A percentile compares a stretch with the other conserved stretches of the same genome.
phyloP scores from a whole-genome alignment of 92 coral and sea anemone species.

The Porites lobata region DNA sequence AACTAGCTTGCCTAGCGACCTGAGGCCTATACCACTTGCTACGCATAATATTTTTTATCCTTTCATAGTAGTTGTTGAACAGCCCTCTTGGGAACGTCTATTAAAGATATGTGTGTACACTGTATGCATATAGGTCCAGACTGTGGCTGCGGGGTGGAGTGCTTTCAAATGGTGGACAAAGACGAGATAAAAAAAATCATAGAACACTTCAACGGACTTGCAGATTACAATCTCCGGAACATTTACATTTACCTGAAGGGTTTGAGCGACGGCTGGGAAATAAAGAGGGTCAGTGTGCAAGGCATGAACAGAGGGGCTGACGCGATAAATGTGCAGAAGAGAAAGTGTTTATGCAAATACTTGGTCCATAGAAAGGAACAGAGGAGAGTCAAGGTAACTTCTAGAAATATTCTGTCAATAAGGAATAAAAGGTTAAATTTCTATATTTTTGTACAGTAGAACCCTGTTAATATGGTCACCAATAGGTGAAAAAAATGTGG shows the following conservation, averaged over 20 bases:
- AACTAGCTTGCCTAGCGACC: too few species aligned
- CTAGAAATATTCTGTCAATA: neutral
- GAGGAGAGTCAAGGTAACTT: constrained; percentile 2
- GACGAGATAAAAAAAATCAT: neutral
- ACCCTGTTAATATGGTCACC: too few species aligned
- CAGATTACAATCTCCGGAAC: constrained; percentile 13
- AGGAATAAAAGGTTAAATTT: neutral
- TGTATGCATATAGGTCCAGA: constrained; percentile 15
- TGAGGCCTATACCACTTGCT: too few species aligned
- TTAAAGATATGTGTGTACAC: too few species aligned
- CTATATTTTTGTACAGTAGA: too few species aligned
- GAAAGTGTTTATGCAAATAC: neutral
- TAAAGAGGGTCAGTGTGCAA: constrained; percentile 4
- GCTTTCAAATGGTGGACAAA: constrained; percentile 1
- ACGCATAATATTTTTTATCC: too few species aligned
- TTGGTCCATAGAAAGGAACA: neutral
- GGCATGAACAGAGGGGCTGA: constrained; percentile 15
- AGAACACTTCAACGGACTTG: neutral
- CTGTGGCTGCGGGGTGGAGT: constrained; percentile 5
- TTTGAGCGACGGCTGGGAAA: constrained; percentile 4
- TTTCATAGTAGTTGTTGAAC: too few species aligned
- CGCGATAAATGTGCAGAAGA: constrained; percentile 2
- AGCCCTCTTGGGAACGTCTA: too few species aligned
- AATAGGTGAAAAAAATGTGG: too few species aligned
- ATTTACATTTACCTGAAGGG: constrained; percentile 11